Conservation (phyloP, 2,888 invertebrate species). For the Deroplatys truncata region DNA sequence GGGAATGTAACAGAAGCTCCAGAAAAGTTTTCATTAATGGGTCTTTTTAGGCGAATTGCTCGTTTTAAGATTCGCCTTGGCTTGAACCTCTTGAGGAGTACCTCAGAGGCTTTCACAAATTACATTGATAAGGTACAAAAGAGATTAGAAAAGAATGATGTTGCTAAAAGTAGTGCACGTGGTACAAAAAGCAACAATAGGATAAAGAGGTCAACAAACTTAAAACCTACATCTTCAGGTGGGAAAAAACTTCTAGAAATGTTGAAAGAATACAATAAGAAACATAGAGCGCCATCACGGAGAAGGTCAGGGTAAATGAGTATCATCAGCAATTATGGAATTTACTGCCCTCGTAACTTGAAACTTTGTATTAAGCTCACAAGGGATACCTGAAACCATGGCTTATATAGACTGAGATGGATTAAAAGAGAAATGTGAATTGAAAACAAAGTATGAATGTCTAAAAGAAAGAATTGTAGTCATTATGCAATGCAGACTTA, state of each 20-base stretch:
- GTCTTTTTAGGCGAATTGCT: conserved; percentile 59
- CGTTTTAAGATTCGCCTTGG: conserved; percentile 66
- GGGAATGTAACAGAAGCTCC: conserved; percentile 16
- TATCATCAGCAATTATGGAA: neutral
- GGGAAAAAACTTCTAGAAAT: neutral
- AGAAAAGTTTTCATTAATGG: conserved; percentile 48
- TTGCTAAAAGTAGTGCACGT: neutral
- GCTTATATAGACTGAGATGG: neutral
- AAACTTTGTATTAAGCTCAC: neutral
- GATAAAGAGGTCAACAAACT: neutral
- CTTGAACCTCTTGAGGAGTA: conserved; percentile 61
- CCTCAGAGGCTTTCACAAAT: conserved; percentile 61
- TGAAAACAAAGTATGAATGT: neutral
- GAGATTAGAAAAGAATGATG: conserved; percentile 10
- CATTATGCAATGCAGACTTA: neutral
- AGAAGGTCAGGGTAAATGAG: neutral
- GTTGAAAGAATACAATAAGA: neutral
- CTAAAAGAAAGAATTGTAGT: neutral
- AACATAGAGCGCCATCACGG: neutral
- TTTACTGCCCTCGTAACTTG: neutral
- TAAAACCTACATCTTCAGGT: neutral
- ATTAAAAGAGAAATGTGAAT: neutral
- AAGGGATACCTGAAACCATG: neutral
- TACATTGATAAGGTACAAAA: conserved; percentile 55
- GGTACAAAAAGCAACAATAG: neutral